phyloP scores from a whole-genome alignment of 2,888 invertebrate species.

The Leucophenga maculata region DNA sequence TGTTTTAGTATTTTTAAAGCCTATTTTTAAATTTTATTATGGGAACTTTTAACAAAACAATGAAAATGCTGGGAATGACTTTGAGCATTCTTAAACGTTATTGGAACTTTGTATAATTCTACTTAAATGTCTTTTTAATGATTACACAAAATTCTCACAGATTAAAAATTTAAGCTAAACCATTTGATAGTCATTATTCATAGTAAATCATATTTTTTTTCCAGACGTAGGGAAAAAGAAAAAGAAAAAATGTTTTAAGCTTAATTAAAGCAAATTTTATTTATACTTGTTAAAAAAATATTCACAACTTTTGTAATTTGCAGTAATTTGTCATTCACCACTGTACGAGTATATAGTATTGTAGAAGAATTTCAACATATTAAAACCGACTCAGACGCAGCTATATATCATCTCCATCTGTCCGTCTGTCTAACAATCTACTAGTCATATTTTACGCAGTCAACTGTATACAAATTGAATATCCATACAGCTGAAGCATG shows the following conservation, averaged over 20 bases:
- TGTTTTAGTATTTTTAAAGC: background rate
- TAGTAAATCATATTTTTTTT: no score
- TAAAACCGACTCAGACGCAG: background rate
- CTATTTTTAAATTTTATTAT: background rate
- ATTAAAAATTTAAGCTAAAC: background rate
- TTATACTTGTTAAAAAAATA: no score
- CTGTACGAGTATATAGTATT: no score
- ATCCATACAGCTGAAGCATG: constrained; percentile 4
- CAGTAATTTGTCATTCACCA: constrained; percentile 37
- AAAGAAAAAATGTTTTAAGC: constrained; percentile 1
- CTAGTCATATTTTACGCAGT: background rate
- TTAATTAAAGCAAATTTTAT: constrained; percentile 5
- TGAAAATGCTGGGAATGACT: constrained; percentile 8
- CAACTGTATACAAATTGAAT: constrained; percentile 5
- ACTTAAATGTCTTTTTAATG: constrained; percentile 14
- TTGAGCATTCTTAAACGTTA: constrained; percentile 7
- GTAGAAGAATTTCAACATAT: no score
- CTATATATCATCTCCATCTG: background rate
- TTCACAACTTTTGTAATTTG: constrained; percentile 18
- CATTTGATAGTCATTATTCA: no score
- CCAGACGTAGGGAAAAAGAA: no score
- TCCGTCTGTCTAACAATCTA: no score
- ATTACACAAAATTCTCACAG: constrained; percentile 13
- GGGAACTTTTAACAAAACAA: background rate
- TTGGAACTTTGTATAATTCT: background rate